These are phyloP conservation scores for Enteromius paludinosus DNA, from an alignment of 2,797 vertebrate species.

Conservation along the genomic window DNA sequence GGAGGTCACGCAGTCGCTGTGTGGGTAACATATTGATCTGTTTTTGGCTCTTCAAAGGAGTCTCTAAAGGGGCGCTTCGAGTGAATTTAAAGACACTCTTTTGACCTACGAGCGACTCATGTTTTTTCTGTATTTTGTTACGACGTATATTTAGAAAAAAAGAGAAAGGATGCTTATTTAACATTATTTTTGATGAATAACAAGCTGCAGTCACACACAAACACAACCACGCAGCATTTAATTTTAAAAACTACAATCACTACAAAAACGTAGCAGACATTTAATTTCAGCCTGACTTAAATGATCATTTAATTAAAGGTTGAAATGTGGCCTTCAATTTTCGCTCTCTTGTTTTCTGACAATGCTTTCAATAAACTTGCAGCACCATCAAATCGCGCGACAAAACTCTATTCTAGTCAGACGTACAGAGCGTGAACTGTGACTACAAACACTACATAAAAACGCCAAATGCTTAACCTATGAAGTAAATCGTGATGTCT, in stretches of 20 bases:
- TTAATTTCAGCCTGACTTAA: conserved; percentile 28
- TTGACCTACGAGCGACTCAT: conserved; percentile 22
- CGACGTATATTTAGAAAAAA: conserved; percentile 24
- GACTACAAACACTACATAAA: conserved; percentile 2
- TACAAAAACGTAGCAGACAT: conserved; percentile 22
- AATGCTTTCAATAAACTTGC: not conserved
- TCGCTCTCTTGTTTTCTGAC: not conserved
- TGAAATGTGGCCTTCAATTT: conserved; percentile 25
- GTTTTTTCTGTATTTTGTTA: conserved; percentile 2
- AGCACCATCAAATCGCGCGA: not conserved
- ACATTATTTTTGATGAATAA: conserved; percentile 42
- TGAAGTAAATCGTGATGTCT: conserved; percentile 46
- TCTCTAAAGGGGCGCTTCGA: conserved; percentile 1
- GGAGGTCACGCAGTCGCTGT: conserved; percentile 6
- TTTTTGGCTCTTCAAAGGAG: conserved; percentile 40
- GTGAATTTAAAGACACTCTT: conserved; percentile 26
- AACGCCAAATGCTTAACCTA: conserved; percentile 7
- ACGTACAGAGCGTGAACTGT: not conserved
- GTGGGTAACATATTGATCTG: conserved; percentile 35
- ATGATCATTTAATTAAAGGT: conserved; percentile 35
- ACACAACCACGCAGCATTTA: conserved; percentile 28
- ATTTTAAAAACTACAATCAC: conserved; percentile 40
- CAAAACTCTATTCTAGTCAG: conserved; percentile 7
- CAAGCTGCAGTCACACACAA: conserved; percentile 20
- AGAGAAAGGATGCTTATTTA: conserved; percentile 30